These are phyloP conservation scores for Pipistrellus pygmaeus DNA, from an alignment of 2,797 vertebrate genomes.

Conservation along the genomic window DNA sequence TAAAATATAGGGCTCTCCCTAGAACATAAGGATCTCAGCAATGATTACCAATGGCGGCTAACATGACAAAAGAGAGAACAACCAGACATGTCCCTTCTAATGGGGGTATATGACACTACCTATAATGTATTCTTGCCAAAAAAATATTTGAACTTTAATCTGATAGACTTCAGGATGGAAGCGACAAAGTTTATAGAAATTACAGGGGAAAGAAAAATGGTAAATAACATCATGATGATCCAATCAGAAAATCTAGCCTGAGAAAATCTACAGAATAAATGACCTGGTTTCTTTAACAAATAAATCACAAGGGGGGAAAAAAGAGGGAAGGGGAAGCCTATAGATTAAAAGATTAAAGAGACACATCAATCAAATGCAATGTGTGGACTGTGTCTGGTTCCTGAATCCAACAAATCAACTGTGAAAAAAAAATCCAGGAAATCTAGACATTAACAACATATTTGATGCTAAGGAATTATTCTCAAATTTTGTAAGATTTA, in stretches of 20 bases:
- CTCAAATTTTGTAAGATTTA: conserved; percentile 38
- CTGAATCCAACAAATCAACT: conserved; percentile 47
- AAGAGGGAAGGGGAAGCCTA: neutral
- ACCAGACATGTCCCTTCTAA: neutral
- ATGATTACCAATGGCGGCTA: neutral
- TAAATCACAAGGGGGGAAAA: conserved; percentile 42
- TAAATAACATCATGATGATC: neutral
- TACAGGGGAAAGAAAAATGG: conserved; percentile 7
- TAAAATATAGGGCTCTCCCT: neutral
- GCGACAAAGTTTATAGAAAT: conserved; percentile 12
- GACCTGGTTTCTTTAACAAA: conserved; percentile 55
- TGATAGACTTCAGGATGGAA: conserved; percentile 47
- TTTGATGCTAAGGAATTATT: conserved; percentile 28
- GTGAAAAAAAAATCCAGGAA: neutral
- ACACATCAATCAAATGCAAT: conserved; percentile 33
- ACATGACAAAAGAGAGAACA: neutral
- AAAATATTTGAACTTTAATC: conserved; percentile 38
- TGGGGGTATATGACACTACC: neutral
- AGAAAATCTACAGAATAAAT: conserved; percentile 54
- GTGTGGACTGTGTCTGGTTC: conserved; percentile 9
- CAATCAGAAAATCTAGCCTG: conserved; percentile 37
- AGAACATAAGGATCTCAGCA: neutral
- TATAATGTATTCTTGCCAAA: neutral
- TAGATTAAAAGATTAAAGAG: conserved; percentile 49
- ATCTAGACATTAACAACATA: neutral